A percentile compares a stretch with the other conserved stretches of the same genome.
Conservation (phyloP, 1,140 invertebrate genomes). For the Macrotrachela quadricornifera region DNA sequence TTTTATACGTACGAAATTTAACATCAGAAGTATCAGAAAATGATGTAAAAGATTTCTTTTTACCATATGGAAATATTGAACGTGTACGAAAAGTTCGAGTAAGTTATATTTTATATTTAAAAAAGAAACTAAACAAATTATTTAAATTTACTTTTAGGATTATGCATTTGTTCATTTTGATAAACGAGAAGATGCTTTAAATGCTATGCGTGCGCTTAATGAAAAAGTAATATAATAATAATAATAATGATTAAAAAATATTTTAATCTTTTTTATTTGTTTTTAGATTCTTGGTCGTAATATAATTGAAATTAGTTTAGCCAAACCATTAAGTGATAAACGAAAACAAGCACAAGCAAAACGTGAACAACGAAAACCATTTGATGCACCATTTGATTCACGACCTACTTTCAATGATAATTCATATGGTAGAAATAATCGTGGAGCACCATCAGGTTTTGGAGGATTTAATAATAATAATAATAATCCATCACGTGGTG, state of each 20-base stretch:
- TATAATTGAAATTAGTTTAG: neutral
- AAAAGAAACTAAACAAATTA: no score
- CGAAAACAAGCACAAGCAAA: neutral
- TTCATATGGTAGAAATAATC: no score
- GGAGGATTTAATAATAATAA: neutral
- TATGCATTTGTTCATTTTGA: constrained; percentile 98
- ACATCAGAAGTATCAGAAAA: constrained; percentile 90
- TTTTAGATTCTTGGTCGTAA: neutral
- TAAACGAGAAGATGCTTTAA: constrained; percentile 77
- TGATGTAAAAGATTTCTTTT: constrained; percentile 75
- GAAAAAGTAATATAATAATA: neutral
- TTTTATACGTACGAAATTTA: constrained; percentile 86
- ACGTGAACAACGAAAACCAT: neutral
- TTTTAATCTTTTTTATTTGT: no score
- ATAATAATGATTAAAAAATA: no score
- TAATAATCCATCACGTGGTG: neutral
- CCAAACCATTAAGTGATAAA: neutral
- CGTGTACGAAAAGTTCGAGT: constrained; percentile 38
- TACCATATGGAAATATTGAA: constrained; percentile 75
- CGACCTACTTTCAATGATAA: neutral
- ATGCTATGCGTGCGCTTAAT: constrained; percentile 81
- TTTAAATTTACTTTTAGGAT: constrained; percentile 96
- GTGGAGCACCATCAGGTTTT: neutral
- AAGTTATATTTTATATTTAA: no score
- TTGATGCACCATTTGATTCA: no score